Evolutionary conservation across 2,888 invertebrate species (phyloP).

Genomic region (Drosophila mulleri): DNA sequence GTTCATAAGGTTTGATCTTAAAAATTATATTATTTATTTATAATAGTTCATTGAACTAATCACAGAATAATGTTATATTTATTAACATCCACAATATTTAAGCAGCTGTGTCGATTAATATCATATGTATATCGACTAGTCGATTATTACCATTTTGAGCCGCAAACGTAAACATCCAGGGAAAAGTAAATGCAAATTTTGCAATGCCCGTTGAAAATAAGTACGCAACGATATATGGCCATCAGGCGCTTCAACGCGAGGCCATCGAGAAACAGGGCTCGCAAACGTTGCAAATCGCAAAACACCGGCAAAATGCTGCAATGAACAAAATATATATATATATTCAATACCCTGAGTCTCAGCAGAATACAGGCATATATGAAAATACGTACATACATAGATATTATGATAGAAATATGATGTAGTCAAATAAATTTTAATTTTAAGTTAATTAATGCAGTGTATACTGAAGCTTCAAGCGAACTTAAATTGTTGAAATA

Average conservation of each 20-base stretch:
- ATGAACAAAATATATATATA: too few species aligned
- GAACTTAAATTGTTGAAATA: neutral
- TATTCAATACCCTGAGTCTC: too few species aligned
- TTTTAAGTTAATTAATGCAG: neutral
- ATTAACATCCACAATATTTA: neutral
- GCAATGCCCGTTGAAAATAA: slow-evolving; percentile 63
- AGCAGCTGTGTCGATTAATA: neutral
- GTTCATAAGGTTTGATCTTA: too few species aligned
- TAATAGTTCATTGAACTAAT: too few species aligned
- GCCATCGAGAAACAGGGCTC: slow-evolving; percentile 93
- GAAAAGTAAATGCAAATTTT: slow-evolving; percentile 8
- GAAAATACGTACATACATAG: too few species aligned
- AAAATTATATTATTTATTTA: neutral
- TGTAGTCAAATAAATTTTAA: too few species aligned
- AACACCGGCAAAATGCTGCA: too few species aligned
- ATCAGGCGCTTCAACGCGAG: slow-evolving; percentile 90
- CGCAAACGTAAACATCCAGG: slow-evolving; percentile 46
- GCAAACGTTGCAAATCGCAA: slow-evolving; percentile 95
- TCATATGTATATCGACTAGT: slow-evolving; percentile 8
- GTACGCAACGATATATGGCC: slow-evolving; percentile 90
- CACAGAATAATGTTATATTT: neutral
- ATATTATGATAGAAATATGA: too few species aligned
- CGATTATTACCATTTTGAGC: neutral
- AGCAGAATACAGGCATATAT: too few species aligned
- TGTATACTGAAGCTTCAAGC: slow-evolving; percentile 20